Conservation (phyloP, 1,140 invertebrate species). For the Neodiprion virginianus region DNA sequence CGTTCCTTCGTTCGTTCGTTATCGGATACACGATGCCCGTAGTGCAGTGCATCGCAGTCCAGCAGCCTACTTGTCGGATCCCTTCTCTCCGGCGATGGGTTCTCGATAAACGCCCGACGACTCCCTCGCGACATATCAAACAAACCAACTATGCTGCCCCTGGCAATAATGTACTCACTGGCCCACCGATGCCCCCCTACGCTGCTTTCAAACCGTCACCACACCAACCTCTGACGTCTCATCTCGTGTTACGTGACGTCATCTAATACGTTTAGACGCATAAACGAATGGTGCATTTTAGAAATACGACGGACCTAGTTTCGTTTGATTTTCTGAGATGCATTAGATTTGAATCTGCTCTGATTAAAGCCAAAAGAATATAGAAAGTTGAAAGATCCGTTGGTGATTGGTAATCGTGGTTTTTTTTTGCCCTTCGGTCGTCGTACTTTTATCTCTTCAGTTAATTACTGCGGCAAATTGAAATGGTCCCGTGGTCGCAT, state of each 20-base stretch:
- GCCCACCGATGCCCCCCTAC: background rate
- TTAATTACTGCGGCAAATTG: too few relatives aligned
- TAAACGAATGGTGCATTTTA: too few relatives aligned
- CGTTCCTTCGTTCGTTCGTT: background rate
- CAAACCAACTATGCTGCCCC: background rate
- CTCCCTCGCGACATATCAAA: background rate
- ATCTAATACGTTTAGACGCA: background rate
- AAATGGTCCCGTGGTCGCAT: too few relatives aligned
- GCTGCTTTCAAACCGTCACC: too few relatives aligned
- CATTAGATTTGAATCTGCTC: too few relatives aligned
- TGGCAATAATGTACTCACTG: background rate
- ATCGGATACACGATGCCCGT: background rate
- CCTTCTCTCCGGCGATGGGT: background rate
- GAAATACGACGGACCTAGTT: too few relatives aligned
- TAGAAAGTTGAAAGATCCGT: background rate
- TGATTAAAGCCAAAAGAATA: background rate
- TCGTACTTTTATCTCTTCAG: too few relatives aligned
- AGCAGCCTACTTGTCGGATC: background rate
- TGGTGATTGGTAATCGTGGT: too few relatives aligned
- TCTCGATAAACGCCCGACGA: constrained; percentile 2
- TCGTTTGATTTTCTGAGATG: too few relatives aligned
- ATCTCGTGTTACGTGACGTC: background rate
- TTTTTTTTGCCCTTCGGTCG: too few relatives aligned
- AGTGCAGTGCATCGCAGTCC: too few relatives aligned
- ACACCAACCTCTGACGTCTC: too few relatives aligned